A percentile compares a stretch with the other conserved stretches of the same genome.
phyloP scores from a whole-genome alignment of 2,797 vertebrate genomes.

The Myoxocephalus aenaeus region DNA sequence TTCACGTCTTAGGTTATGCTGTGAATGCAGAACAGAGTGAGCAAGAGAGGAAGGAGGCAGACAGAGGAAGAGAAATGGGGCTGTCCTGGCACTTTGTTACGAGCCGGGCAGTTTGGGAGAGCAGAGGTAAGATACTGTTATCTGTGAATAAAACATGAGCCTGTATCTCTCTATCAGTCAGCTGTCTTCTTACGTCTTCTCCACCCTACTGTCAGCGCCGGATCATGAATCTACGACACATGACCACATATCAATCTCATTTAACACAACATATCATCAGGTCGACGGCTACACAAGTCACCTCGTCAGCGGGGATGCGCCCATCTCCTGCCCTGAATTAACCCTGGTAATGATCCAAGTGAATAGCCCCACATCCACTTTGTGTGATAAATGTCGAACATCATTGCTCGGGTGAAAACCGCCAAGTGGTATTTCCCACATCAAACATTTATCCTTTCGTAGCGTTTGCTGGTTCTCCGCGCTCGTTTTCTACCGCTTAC shows the following conservation, averaged over 20 bases:
- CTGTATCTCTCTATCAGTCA: slow-evolving; percentile 81
- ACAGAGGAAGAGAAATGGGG: slow-evolving; percentile 80
- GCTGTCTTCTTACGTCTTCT: slow-evolving; percentile 70
- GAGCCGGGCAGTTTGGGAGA: slow-evolving; percentile 75
- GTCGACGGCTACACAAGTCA: slow-evolving; percentile 69
- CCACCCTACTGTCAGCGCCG: slow-evolving; percentile 64
- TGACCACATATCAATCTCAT: slow-evolving; percentile 78
- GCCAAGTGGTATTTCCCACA: slow-evolving; percentile 79
- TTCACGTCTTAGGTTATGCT: slow-evolving; percentile 76
- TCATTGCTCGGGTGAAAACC: slow-evolving; percentile 77
- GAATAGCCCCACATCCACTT: slow-evolving; percentile 74
- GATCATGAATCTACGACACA: slow-evolving; percentile 69
- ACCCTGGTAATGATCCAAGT: slow-evolving; percentile 77
- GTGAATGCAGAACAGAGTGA: slow-evolving; percentile 78
- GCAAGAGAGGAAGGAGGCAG: slow-evolving; percentile 57
- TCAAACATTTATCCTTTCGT: slow-evolving; percentile 84
- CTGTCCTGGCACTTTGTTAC: slow-evolving; percentile 80
- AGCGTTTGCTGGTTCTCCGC: slow-evolving; percentile 58
- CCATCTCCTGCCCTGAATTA: slow-evolving; percentile 74
- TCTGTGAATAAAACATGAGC: slow-evolving; percentile 85
- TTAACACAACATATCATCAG: slow-evolving; percentile 81
- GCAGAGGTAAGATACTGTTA: slow-evolving; percentile 76
- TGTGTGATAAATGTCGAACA: slow-evolving; percentile 78
- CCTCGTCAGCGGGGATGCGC: slow-evolving; percentile 67
- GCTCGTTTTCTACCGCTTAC: slow-evolving; percentile 73